Conservation (phyloP, 2,797 vertebrate species). For the Fistularia commersonii region DNA sequence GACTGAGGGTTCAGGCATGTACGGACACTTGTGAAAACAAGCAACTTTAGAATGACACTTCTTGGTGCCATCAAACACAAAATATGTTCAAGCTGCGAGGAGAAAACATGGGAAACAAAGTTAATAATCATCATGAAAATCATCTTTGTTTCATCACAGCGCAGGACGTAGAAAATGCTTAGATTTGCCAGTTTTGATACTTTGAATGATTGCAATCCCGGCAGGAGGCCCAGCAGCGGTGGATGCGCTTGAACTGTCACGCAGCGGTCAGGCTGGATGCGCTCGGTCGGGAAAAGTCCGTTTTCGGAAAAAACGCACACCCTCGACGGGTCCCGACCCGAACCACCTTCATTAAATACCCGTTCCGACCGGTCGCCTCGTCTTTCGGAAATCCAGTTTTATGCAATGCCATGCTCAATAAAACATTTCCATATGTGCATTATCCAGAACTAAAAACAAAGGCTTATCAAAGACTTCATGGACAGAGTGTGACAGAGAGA, state of each 20-base stretch:
- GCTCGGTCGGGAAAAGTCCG: no score
- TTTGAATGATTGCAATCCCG: no score
- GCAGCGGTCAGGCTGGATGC: no score
- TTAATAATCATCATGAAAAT: not conserved
- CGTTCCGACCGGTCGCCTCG: conserved; percentile 36
- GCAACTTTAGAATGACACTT: conserved; percentile 22
- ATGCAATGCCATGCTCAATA: conserved; percentile 61
- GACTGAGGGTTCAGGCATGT: conserved; percentile 35
- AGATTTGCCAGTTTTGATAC: no score
- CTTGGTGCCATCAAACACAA: conserved; percentile 17
- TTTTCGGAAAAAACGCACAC: no score
- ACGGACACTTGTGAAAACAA: conserved; percentile 45
- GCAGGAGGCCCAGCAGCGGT: no score
- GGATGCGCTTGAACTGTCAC: no score
- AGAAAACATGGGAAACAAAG: conserved; percentile 5
- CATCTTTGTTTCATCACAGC: conserved; percentile 17
- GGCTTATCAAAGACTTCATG: conserved; percentile 59
- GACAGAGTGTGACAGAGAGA: conserved; percentile 44
- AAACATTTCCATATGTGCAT: conserved; percentile 65
- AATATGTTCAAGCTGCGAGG: conserved; percentile 20
- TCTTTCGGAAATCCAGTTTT: conserved; percentile 61
- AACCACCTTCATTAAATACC: not conserved
- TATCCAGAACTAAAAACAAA: conserved; percentile 60
- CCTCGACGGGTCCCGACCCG: no score
- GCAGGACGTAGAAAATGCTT: no score